Evolutionary conservation across 2,888 invertebrate species (phyloP), one percentile per base, ranked within the genome.

Genomic region (Lepidochrysops patricia): DNA sequence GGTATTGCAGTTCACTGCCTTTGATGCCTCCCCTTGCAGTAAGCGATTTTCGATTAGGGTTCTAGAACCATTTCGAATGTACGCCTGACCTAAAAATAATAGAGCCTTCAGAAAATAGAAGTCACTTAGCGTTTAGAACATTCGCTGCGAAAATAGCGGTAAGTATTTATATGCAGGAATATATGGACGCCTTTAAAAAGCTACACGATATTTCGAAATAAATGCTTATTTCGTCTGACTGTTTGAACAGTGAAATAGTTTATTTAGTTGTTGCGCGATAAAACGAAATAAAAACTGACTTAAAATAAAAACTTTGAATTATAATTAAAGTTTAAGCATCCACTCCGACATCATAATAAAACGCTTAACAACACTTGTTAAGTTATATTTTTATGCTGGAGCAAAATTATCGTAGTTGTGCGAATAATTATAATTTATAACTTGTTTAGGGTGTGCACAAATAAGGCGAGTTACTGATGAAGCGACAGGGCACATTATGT

Each of bases 11-110:
- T 84, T 84, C 86, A 84, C 70, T 77, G 82, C 72, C 70, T 79
- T 74, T 68, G 70, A 71, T 70, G 71, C 72, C 64, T 68, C 81
- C 78, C 71, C 72, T 76, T 72, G 80, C 77, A 81, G 78, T 79
- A 70, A 74, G 73, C 71, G 77, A 77, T 78, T 74, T 72, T 72
- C 68, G 67, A 72, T 69, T 68, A 67, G 67, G 66, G 57, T 35
- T 60, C 59, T 61, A 48, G 37, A 37, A 50, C 50, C 50, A 26
- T 26, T 49, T 26, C 50, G 26, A 50, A 50, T 43, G 43, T 43
- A 43, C 19, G 19, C 19, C 19, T 19, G 43, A 43, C 43, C 43
- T 43, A 43, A 43, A 29, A 43, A 43, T 43, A 43, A 43, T 43
- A 43, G 43, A 43, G 23, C 19, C 43, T 43, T 19, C 19, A 4